A percentile compares a stretch with the other conserved stretches of the same genome.
Conservation (phyloP, 2,888 invertebrate genomes). For the Gymnoscelis rufifasciata region DNA sequence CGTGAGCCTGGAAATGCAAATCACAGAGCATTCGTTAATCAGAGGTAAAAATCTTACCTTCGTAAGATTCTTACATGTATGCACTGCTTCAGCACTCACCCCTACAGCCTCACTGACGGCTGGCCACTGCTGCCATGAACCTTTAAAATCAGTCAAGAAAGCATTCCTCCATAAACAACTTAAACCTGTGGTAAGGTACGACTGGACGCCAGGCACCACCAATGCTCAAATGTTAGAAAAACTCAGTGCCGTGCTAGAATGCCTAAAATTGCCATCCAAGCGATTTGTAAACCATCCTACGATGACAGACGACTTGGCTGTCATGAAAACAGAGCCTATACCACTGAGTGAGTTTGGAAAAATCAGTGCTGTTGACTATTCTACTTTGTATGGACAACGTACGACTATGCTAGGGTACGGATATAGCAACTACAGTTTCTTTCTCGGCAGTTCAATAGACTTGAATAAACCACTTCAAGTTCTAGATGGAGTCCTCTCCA, state of each 20-base stretch:
- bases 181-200: not conserved
- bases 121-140: not conserved
- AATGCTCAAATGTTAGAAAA: not conserved
- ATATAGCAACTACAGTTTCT: no score
- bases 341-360: not conserved
- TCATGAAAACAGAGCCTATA: not conserved
- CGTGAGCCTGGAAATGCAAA: not conserved
- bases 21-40: not conserved
- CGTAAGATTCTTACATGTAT: not conserved
- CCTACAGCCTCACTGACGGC: not conserved
- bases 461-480: no score
- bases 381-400: not conserved
- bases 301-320: not conserved
- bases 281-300: not conserved
- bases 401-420: not conserved
- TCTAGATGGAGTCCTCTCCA: not conserved
- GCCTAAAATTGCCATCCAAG: not conserved
- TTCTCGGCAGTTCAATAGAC: no score
- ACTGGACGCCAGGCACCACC: not conserved
- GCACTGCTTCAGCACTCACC: not conserved
- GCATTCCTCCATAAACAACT: not conserved
- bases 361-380: not conserved
- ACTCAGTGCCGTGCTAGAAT: not conserved
- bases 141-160: no score
- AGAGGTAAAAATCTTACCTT: not conserved